Conservation (phyloP, 2,113 vertebrate species). For the Rhabdomys dilectus region DNA sequence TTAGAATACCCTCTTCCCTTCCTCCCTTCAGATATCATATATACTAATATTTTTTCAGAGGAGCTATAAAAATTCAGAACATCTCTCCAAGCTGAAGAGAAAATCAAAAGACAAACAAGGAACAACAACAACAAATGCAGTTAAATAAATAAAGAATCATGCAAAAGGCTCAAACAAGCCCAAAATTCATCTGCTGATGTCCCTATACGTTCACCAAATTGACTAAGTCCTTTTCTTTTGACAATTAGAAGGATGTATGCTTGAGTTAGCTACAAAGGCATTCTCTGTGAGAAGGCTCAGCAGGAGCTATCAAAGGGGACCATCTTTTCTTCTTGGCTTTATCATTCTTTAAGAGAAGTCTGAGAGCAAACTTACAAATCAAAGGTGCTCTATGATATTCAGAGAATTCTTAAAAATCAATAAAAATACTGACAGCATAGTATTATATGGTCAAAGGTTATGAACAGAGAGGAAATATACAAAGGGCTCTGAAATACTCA, state of each 20-base stretch:
- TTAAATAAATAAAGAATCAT: not conserved
- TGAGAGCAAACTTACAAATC: not conserved
- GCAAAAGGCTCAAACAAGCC: not conserved
- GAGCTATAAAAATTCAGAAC: not conserved
- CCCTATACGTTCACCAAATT: not conserved
- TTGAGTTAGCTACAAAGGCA: not conserved
- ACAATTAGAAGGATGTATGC: not conserved
- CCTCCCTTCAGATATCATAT: not conserved
- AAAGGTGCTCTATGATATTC: not conserved
- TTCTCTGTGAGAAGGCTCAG: not conserved
- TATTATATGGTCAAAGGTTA: not conserved
- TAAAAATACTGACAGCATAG: not conserved
- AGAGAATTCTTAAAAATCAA: not conserved
- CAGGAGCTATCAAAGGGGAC: not conserved
- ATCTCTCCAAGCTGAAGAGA: conserved; percentile 2
- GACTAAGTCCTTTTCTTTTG: not conserved
- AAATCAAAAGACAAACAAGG: not conserved
- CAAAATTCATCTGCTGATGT: not conserved
- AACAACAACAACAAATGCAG: not conserved
- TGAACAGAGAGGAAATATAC: not conserved
- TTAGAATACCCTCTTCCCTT: not conserved
- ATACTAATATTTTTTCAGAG: conserved; percentile 11
- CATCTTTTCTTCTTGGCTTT: not conserved
- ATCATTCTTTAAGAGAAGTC: not conserved
- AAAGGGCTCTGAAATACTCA: not conserved